Base-by-base conservation (phyloP, 2,113 vertebrate species). In the Cynocephalus volans region DNA sequence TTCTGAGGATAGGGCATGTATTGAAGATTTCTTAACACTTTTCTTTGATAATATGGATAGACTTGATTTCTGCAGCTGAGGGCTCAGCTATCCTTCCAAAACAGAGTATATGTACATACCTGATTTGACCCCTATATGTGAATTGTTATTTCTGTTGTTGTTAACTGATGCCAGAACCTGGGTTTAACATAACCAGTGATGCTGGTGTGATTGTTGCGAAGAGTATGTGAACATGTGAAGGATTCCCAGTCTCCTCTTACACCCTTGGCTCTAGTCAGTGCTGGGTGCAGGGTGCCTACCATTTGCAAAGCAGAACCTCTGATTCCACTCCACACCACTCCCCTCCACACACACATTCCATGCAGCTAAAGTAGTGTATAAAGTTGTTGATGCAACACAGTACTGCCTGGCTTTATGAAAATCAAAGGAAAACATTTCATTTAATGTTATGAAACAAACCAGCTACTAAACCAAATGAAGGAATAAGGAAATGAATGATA, bases 241-340 rank as follows among this genome's bases (percentile, higher is more conserved):
- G 4, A n/a, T 19, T 31, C 33, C 72, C 28, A 5, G 41, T 45
- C 1, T 28, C 56, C 73, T 41, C 10, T 24, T 26, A 6, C 24
- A 12, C 13, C 60, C 41, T 28, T 36, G 50, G 19, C 11, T 41
- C 56, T 69, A 10, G 12, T 54, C 41, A 18, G 31, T 14, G 18
- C 58, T 58, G 50, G 2, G 6, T 60, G 11, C 13, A 33, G 56
- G 19, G 18, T 8, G 7, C 6, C 52, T 69, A 8, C 52, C 13
- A 0, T 64, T 67, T 26, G 10, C 50, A 64, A n/a, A 15, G 24
- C 0, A 8, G 1, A 14, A 56, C 33, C 36, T 45, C 69, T 28
- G 0, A 33, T 62, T 13, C 33, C 11, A 2, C 9, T 67, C 0
- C 0, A 4, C 0, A 9, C 41, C 52, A 1, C 4, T 6, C 23